Evolutionary conservation across 2,797 vertebrate species (phyloP), one percentile per base, ranked within the genome.

Genomic region (Bovichtus variegatus): DNA sequence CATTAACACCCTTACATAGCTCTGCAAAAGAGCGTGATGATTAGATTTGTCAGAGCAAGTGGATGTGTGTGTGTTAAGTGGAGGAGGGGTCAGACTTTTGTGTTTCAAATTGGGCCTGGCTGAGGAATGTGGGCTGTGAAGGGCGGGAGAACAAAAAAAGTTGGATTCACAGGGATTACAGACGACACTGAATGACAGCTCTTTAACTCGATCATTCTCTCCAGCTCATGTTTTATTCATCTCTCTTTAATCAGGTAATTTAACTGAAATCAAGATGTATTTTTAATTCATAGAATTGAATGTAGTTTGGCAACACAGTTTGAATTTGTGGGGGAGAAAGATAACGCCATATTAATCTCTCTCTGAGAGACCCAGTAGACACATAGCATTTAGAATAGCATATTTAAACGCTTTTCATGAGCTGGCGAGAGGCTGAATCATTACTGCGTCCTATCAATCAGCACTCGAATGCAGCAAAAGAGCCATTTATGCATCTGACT

Each of bases 91-190:
- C 81, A 54, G 38, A 79, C 85, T 59, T 90, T 89, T 91, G 87
- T 88, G 84, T 88, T 89, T 77, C 60, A 78, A 74, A 90, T 76
- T 76, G 71, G 74, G 62, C 79, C 78, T 66, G 74, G 78, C 77
- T 86, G 71, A 90, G 88, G 84, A 92, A 92, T 91, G 91, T 86
- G 85, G 74, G 80, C 46, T 66, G 76, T 70, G 84, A 84, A 72
- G 85, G 75, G 78, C 81, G 66, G 69, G 61, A 61, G 79, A 78
- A 87, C 77, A 87, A 85, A 90, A 80, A 80, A 74, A 79, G 83
- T 75, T 76, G 76, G 79, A 84, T 78, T 74, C 76, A 71, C 29
- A 65, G 78, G 82, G 80, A 86, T 87, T 86, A 89, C 16, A 74
- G 74, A 73, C 74, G 75, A 77, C 73, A 61, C 49, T 82, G 81